Evolutionary conservation across 2,888 invertebrate species (phyloP), one percentile per base, ranked within the genome.

Genomic region (Schizaphis graminum): DNA sequence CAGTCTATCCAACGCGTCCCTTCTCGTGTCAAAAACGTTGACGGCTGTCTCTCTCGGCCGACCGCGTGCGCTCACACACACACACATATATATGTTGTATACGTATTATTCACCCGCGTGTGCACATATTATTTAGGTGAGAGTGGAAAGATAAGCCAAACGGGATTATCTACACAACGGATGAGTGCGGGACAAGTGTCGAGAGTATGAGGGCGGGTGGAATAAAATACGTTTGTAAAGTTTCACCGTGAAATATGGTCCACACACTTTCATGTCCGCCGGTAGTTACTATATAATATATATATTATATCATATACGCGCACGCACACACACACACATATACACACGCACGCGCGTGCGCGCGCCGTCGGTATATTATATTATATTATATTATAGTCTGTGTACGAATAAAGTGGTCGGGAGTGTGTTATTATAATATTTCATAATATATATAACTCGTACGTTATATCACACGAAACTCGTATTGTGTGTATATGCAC

Each of bases 91-190:
- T 89, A 47, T n/a, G 21, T n/a, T 41, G 28, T 89, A 24, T 35
- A 53, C 11, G 53, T 89, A 77, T 77, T 77, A 77, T 77, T 77
- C 77, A 35, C 77, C 35, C 35, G 89, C 26, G 26, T 57, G 16
- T 35, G 77, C 49, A 57, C 57, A 35, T 49, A 41, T 77, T 77
- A 77, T 77, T 77, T 77, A 53, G 77, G 91, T 35, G 56, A 47
- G 91, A 91, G 91, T n/a, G 57, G 28, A 91, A 49, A 86, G 57
- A 85, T 91, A 91, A 91, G 85, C 91, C 57, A 44, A 57, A 35
- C 24, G 57, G 91, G 91, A 86, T 91, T 91, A 91, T 86, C 85
- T n/a, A 21, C 1, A 4, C 21, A 8, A 35, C 13, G 24, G 11
- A 21, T n/a, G 8, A 16, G 53, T 8, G 3, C 7, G 91, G 44